phyloP scores from a whole-genome alignment of 2,797 vertebrate species.

The Natrix natrix region DNA sequence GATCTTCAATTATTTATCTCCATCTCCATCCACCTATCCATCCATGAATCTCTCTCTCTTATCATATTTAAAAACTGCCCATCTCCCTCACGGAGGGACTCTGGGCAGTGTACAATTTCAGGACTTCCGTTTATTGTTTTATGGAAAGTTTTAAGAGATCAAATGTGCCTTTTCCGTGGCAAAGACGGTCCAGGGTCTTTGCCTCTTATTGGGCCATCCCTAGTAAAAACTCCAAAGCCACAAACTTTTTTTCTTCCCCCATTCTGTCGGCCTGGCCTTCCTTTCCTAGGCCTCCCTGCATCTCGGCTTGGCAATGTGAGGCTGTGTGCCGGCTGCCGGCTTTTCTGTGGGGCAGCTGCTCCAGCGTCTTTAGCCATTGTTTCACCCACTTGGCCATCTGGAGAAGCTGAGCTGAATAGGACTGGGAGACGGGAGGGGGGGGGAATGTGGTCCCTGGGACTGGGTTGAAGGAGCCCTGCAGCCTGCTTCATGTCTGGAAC shows the following conservation, averaged over 20 bases:
- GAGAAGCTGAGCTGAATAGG: constrained; percentile 39
- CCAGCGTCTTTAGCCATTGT: constrained; percentile 57
- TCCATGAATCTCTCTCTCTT: too few species aligned
- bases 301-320: background rate
- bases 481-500: background rate
- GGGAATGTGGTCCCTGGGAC: background rate
- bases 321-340: background rate
- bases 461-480: background rate
- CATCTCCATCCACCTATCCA: too few species aligned
- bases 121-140: background rate
- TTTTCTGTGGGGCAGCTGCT: constrained; percentile 10
- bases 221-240: background rate
- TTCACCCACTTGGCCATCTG: background rate
- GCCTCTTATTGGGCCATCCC: background rate
- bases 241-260: background rate
- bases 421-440: constrained; percentile 32
- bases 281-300: background rate
- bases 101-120: background rate
- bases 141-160: background rate
- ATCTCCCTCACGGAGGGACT: too few species aligned
- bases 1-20: too few species aligned
- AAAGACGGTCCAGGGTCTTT: too few species aligned
- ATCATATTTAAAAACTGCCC: too few species aligned
- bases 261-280: background rate
- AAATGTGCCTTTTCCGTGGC: background rate